These are phyloP conservation scores for Eueides isabella DNA, from an alignment of 1,140 invertebrate species.

Conservation along the genomic window DNA sequence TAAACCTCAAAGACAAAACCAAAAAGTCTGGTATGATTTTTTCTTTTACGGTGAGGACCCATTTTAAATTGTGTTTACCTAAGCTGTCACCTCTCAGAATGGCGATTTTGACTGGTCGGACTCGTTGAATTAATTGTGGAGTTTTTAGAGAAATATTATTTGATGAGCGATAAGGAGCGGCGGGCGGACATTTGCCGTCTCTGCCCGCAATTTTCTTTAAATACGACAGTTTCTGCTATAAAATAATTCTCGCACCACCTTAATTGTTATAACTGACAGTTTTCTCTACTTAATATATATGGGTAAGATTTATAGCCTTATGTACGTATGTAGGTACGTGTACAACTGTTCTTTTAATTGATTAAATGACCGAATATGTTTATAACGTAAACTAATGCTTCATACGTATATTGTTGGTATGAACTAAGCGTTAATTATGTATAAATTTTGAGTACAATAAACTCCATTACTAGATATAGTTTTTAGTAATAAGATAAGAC, in stretches of 20 bases:
- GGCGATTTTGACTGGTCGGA: constrained; percentile 77
- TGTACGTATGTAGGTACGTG: not conserved
- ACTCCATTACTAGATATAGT: no score
- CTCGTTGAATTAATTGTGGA: constrained; percentile 77
- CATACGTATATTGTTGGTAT: not conserved
- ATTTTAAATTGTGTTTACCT: constrained; percentile 81
- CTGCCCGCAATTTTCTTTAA: constrained; percentile 64
- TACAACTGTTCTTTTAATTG: not conserved
- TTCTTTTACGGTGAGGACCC: constrained; percentile 71
- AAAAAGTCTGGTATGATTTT: constrained; percentile 69
- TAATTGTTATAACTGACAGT: constrained; percentile 58
- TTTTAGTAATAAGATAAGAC: constrained; percentile 29
- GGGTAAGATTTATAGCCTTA: constrained; percentile 36
- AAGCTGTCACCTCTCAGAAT: constrained; percentile 80
- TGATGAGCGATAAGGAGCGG: constrained; percentile 71
- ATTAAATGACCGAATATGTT: not conserved
- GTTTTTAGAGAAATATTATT: constrained; percentile 73
- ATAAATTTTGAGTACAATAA: no score
- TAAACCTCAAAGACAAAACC: constrained; percentile 78
- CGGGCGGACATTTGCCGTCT: constrained; percentile 53
- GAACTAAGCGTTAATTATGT: not conserved
- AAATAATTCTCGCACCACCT: constrained; percentile 46
- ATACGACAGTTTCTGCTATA: constrained; percentile 59
- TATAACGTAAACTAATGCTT: not conserved
- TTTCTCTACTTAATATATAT: constrained; percentile 35